A percentile compares a stretch with the other conserved stretches of the same genome.
phyloP scores from a whole-genome alignment of 2,113 vertebrate species.

The Gracilinanus agilis region DNA sequence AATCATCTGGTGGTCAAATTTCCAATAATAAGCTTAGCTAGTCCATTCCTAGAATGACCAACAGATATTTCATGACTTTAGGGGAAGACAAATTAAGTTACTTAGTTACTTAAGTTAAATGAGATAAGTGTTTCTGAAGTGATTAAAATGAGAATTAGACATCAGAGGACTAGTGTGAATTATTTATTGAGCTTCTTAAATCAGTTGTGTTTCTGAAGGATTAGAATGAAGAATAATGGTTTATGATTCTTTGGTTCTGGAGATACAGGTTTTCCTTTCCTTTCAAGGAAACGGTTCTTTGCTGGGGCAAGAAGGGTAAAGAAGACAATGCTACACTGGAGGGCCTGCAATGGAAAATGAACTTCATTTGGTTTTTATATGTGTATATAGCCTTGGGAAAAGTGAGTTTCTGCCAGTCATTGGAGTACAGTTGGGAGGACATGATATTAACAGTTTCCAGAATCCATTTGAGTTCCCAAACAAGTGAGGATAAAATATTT shows the following conservation, averaged over 20 bases:
- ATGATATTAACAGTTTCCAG: slow-evolving; percentile 12
- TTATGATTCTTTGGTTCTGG: slow-evolving; percentile 7
- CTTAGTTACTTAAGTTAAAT: neutral
- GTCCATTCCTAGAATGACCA: no score
- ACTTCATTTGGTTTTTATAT: neutral
- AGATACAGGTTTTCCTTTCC: slow-evolving; percentile 37
- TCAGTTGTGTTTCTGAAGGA: neutral
- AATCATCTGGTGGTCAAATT: neutral
- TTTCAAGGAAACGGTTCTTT: slow-evolving; percentile 50
- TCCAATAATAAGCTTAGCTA: neutral
- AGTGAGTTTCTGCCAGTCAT: slow-evolving; percentile 31
- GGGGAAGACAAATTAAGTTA: neutral
- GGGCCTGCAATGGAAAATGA: slow-evolving; percentile 42
- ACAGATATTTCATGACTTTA: no score
- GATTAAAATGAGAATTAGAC: neutral
- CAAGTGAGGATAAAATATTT: slow-evolving; percentile 36
- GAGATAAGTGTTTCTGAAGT: neutral
- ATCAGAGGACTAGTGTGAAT: neutral
- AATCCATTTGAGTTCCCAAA: slow-evolving; percentile 11
- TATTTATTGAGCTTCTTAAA: neutral
- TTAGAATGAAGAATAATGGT: slow-evolving; percentile 11
- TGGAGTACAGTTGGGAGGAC: slow-evolving; percentile 17
- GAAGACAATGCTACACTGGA: neutral
- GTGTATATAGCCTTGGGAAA: neutral
- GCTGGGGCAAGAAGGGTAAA: neutral